Conservation (phyloP, 2,888 invertebrate species). For the Baccha elongata region DNA sequence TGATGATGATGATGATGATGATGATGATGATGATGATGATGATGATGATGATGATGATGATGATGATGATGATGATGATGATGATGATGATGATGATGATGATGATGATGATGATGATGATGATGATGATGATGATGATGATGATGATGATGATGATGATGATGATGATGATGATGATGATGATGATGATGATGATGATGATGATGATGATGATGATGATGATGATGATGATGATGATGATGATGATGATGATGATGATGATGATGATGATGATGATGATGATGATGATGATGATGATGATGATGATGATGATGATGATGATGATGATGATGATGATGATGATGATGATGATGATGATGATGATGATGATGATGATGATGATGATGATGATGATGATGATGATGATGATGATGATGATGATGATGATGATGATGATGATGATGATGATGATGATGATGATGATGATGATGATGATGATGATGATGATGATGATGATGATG, state of each 20-base stretch:
- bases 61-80: constrained; percentile 3
- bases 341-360: constrained; percentile 5
- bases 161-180: constrained; percentile 50
- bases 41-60: constrained; percentile 5
- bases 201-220: constrained; percentile 3
- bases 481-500: too few species aligned
- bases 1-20: constrained; percentile 1
- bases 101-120: constrained; percentile 3
- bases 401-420: constrained; percentile 2
- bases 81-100: constrained; percentile 5
- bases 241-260: constrained; percentile 5
- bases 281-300: constrained; percentile 5
- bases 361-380: constrained; percentile 5
- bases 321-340: constrained; percentile 5
- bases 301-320: constrained; percentile 5
- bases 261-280: constrained; percentile 5
- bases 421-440: constrained; percentile 5
- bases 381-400: not conserved
- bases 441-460: constrained; percentile 3
- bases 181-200: constrained; percentile 5
- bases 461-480: too few species aligned
- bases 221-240: not conserved
- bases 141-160: constrained; percentile 46
- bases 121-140: constrained; percentile 18
- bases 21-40: constrained; percentile 2